Conservation (phyloP, 2,888 invertebrate species). For the Cataglyphis livida region DNA sequence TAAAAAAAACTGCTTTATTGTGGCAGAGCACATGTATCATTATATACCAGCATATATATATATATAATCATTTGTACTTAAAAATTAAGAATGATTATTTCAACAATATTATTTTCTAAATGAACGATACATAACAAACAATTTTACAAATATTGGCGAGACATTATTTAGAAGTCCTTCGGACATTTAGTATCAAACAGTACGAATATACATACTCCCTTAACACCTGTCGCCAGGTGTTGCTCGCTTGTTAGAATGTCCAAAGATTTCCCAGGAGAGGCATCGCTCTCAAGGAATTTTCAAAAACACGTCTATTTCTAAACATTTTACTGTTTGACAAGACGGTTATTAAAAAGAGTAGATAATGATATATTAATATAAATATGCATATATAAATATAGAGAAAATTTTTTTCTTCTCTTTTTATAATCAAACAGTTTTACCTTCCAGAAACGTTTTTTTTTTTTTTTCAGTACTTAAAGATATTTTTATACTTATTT, state of each 20-base stretch:
- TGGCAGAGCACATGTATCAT: constrained; percentile 85
- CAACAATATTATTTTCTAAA: not conserved
- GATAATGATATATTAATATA: no score
- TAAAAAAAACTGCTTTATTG: constrained; percentile 85
- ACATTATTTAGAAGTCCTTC: constrained; percentile 11
- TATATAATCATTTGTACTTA: no score
- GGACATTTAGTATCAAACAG: constrained; percentile 31
- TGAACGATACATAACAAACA: not conserved
- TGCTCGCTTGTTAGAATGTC: constrained; percentile 68
- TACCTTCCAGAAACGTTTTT: not conserved
- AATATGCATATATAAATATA: no score
- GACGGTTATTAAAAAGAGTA: not conserved
- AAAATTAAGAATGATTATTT: not conserved
- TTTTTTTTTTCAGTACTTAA: not conserved
- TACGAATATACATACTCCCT: constrained; percentile 57
- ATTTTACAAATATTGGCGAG: not conserved
- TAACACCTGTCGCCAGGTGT: constrained; percentile 81
- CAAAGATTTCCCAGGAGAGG: constrained; percentile 58
- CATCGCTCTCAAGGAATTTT: constrained; percentile 27
- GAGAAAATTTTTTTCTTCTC: not conserved
- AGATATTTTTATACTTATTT: not conserved
- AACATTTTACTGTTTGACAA: not conserved
- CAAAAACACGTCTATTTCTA: constrained; percentile 1
- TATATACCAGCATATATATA: constrained; percentile 79
- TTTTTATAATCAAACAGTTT: not conserved